Evolutionary conservation across 2,797 vertebrate genomes (phyloP).

Genomic region (Peromyscus eremicus): DNA sequence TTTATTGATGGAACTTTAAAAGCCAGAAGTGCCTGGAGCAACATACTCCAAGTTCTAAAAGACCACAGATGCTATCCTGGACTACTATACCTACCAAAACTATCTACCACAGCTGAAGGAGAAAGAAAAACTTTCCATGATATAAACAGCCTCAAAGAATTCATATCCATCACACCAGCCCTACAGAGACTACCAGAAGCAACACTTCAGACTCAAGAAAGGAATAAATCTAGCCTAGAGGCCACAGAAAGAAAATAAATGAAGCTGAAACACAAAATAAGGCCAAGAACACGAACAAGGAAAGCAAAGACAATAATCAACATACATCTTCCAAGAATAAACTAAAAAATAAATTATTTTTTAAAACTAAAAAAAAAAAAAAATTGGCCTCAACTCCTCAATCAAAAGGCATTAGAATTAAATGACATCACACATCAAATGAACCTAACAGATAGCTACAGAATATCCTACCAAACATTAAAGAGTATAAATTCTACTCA

Average conservation of each 20-base stretch:
- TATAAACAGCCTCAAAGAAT: background rate
- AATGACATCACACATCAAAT: background rate
- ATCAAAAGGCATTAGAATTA: background rate
- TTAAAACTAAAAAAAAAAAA: background rate
- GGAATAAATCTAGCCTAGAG: background rate
- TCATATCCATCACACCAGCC: background rate
- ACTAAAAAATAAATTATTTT: background rate
- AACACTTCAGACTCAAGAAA: background rate
- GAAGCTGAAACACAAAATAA: background rate
- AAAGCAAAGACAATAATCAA: background rate
- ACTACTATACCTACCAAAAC: background rate
- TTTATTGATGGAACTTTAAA: background rate
- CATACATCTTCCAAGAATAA: background rate
- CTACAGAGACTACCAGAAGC: background rate
- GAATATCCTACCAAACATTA: background rate
- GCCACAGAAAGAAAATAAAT: background rate
- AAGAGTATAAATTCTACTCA: background rate
- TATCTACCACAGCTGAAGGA: background rate
- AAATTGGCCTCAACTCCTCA: background rate
- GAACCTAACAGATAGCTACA: background rate
- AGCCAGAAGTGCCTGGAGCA: background rate
- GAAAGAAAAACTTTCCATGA: background rate
- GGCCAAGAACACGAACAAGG: background rate
- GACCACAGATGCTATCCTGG: background rate
- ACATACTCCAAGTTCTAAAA: background rate